Percentiles rank a stretch among this genome's conserved stretches.
phyloP scores from a whole-genome alignment of 2,113 vertebrate species.

The Natator depressus region DNA sequence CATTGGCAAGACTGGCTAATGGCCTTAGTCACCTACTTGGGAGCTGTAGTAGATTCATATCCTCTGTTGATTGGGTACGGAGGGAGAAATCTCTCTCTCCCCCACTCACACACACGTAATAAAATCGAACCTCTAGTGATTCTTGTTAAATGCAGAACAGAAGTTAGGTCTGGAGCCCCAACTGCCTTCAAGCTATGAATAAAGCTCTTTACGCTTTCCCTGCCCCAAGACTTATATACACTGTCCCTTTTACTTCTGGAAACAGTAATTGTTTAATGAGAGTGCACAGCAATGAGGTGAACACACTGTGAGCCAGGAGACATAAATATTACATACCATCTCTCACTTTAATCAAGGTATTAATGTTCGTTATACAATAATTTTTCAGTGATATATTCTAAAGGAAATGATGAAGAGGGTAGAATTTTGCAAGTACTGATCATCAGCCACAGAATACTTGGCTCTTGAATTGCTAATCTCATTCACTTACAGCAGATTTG shows the following conservation, averaged over 20 bases:
- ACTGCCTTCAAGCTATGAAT: constrained; percentile 17
- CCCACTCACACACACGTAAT: not conserved
- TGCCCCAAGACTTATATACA: not conserved
- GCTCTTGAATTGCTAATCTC: constrained; percentile 39
- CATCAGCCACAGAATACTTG: constrained; percentile 16
- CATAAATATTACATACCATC: not conserved
- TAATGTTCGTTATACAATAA: constrained; percentile 43
- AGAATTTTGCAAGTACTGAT: constrained; percentile 55
- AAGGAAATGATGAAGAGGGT: constrained; percentile 10
- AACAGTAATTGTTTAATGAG: constrained; percentile 56
- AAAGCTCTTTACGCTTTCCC: not conserved
- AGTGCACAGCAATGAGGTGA: constrained; percentile 46
- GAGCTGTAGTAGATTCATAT: not conserved
- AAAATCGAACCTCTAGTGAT: not conserved
- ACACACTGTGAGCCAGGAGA: not conserved
- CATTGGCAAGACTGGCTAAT: accelerated
- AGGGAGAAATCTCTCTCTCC: not conserved
- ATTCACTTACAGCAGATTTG: constrained; percentile 43
- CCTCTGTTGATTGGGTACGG: not conserved
- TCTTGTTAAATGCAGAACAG: not conserved
- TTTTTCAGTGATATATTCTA: constrained; percentile 7
- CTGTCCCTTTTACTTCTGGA: constrained; percentile 16
- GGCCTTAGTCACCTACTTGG: not conserved
- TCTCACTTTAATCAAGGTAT: constrained; percentile 9
- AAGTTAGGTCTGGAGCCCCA: not conserved